These are phyloP conservation scores for Cactoblastis cactorum DNA, from an alignment of 2,888 invertebrate species.

Conservation along the genomic window DNA sequence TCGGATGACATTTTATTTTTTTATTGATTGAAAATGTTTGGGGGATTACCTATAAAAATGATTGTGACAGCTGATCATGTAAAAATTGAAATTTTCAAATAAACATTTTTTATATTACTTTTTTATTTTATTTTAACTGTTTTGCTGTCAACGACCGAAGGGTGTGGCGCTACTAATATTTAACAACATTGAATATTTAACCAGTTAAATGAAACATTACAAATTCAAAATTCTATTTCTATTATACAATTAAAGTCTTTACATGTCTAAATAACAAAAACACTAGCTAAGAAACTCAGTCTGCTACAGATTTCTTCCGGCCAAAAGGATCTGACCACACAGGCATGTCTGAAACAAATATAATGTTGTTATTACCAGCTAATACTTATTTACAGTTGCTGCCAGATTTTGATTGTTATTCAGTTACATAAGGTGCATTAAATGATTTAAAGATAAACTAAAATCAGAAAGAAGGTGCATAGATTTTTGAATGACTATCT, in stretches of 20 bases:
- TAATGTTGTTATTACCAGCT: no score
- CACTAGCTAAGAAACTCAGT: conserved; percentile 29
- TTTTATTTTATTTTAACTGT: conserved; percentile 23
- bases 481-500: no score
- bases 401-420: no score
- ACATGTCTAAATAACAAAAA: conserved; percentile 1
- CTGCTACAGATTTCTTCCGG: conserved; percentile 59
- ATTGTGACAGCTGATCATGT: conserved; percentile 36
- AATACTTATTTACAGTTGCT: no score
- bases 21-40: conserved; percentile 47
- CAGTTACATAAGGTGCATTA: no score
- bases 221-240: no score
- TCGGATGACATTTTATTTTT: conserved; percentile 61
- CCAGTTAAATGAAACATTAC: no score
- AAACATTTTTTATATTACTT: conserved; percentile 44
- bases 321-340: conserved; percentile 81
- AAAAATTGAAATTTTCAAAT: conserved; percentile 55
- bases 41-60: conserved; percentile 34
- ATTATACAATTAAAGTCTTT: background rate
- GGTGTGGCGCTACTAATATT: no score
- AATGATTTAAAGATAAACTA: no score
- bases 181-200: no score
- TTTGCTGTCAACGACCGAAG: no score
- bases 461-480: no score
- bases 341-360: conserved; percentile 79